Evolutionary conservation across 2,113 vertebrate species (phyloP).

Genomic region (Lophius piscatorius): DNA sequence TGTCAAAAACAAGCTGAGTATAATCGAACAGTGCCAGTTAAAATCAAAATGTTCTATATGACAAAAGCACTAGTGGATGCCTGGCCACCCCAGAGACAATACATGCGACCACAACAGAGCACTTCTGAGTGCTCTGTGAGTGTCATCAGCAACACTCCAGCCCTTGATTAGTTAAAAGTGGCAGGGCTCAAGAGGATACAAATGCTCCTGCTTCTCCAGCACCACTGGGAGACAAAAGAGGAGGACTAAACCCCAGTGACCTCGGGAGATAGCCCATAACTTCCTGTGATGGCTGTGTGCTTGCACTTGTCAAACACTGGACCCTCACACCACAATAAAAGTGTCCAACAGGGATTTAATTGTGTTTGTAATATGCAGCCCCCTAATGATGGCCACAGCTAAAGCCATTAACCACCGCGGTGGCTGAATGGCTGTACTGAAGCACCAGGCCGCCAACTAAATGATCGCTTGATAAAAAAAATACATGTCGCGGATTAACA

Average conservation of each 20-base stretch:
- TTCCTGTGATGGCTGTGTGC: constrained; percentile 83
- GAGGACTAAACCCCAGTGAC: constrained; percentile 52
- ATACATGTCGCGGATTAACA: constrained; percentile 98
- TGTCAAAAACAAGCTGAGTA: constrained; percentile 53
- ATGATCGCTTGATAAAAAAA: constrained; percentile 99
- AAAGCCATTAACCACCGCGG: constrained; percentile 90
- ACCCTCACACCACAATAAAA: constrained; percentile 87
- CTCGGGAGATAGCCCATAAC: constrained; percentile 69
- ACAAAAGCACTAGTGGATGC: constrained; percentile 34
- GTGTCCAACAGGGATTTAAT: constrained; percentile 96
- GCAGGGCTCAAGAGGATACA: constrained; percentile 70
- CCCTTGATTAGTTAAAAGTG: constrained; percentile 77
- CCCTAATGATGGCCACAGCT: constrained; percentile 91
- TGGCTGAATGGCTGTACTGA: constrained; percentile 87
- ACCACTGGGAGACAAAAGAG: constrained; percentile 60
- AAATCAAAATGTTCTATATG: constrained; percentile 12
- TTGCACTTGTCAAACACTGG: constrained; percentile 85
- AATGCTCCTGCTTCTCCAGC: constrained; percentile 46
- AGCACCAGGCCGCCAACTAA: constrained; percentile 85
- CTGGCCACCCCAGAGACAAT: constrained; percentile 14
- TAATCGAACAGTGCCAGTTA: constrained; percentile 38
- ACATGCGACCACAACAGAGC: constrained; percentile 24
- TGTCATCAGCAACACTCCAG: constrained; percentile 83
- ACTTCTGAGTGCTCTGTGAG: constrained; percentile 33
- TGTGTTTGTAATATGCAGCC: constrained; percentile 94